A percentile compares a stretch with the other conserved stretches of the same genome.
Conservation (phyloP, 2,797 vertebrate species). For the Sebastes aleutianus region DNA sequence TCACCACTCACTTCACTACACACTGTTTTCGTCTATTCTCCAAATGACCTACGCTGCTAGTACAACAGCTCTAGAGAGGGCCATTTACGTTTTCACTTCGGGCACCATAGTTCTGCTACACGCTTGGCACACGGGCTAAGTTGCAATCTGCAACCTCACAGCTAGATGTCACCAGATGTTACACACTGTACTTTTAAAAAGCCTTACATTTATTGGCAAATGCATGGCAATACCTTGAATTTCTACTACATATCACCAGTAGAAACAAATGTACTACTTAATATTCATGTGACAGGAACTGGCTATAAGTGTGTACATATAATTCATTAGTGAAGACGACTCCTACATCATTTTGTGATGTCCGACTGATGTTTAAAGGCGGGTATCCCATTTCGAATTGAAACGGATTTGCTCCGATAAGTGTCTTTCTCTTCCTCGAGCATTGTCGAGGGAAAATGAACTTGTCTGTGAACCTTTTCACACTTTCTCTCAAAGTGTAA, state of each 20-base stretch:
- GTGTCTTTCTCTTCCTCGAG: constrained; percentile 19
- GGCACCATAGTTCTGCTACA: no score
- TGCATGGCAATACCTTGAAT: constrained; percentile 3
- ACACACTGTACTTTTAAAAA: background rate
- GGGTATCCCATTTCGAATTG: background rate
- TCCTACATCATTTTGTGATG: background rate
- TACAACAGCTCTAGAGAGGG: no score
- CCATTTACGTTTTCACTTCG: rapidly evolving
- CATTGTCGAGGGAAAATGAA: background rate
- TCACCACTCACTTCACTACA: no score
- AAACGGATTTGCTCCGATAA: background rate
- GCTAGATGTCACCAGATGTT: no score
- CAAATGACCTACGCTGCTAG: no score
- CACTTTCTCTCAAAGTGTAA: background rate
- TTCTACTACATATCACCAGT: constrained; percentile 9
- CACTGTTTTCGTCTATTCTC: no score
- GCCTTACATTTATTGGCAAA: background rate
- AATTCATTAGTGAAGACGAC: background rate
- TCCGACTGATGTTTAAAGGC: background rate
- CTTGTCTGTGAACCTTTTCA: background rate
- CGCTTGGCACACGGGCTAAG: no score
- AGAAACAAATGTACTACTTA: background rate
- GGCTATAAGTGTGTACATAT: background rate
- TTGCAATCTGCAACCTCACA: no score
- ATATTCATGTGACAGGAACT: background rate